These are phyloP conservation scores for Rhimphoctona megacephalus DNA, from an alignment of 2,888 invertebrate species.

Conservation along the genomic window DNA sequence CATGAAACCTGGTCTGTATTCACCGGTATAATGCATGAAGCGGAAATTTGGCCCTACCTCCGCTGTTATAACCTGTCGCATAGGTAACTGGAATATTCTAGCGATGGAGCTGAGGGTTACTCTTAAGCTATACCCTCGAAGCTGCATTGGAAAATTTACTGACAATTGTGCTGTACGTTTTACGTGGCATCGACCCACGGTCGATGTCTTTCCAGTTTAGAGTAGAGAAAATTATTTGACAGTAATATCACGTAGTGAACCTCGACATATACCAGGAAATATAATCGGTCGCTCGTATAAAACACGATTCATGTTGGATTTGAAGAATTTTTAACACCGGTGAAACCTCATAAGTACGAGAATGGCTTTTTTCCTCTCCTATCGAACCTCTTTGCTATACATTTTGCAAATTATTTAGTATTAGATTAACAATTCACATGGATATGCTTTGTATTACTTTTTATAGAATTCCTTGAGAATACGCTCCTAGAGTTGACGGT, in stretches of 20 bases:
- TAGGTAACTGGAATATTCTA: slow-evolving; percentile 63
- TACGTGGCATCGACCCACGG: slow-evolving; percentile 44
- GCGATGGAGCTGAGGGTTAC: slow-evolving; percentile 38
- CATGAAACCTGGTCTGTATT: slow-evolving; percentile 42
- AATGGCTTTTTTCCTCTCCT: too few relatives aligned
- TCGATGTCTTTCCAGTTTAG: slow-evolving; percentile 11
- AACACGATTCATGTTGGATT: background rate
- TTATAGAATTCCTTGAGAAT: background rate
- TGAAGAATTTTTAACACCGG: background rate
- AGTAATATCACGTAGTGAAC: slow-evolving; percentile 4
- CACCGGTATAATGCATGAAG: slow-evolving; percentile 56
- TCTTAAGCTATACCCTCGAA: slow-evolving; percentile 33
- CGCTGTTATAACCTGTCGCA: slow-evolving; percentile 53
- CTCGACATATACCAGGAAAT: background rate
- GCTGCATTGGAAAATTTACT: slow-evolving; percentile 37
- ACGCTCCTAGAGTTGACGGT: too few relatives aligned
- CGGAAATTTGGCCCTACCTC: slow-evolving; percentile 48
- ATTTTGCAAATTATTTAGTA: background rate
- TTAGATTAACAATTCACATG: background rate
- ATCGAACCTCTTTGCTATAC: too few relatives aligned
- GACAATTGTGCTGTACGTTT: slow-evolving; percentile 16
- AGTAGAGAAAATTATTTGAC: slow-evolving; percentile 12
- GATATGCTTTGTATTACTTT: background rate
- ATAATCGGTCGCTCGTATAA: background rate
- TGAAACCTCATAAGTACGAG: too few relatives aligned